Evolutionary conservation across 2,888 invertebrate genomes (phyloP).

Genomic region (Aphodius sticticus): DNA sequence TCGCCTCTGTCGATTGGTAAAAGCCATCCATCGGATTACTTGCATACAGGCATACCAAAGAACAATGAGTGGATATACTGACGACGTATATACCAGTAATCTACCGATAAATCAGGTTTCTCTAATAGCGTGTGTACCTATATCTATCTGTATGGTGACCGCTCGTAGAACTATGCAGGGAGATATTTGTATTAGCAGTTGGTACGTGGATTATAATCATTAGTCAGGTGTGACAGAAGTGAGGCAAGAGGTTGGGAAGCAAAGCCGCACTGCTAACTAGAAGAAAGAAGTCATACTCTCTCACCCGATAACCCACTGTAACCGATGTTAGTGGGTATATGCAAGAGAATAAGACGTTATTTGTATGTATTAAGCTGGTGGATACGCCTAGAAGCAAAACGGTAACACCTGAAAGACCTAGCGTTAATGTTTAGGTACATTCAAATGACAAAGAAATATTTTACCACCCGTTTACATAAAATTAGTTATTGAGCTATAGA

Average conservation of each 20-base stretch:
- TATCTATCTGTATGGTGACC: not conserved
- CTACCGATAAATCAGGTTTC: slow-evolving; percentile 34
- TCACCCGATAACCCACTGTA: slow-evolving; percentile 34
- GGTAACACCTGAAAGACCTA: not conserved
- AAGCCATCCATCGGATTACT: not conserved
- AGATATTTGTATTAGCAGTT: slow-evolving; percentile 36
- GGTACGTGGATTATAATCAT: slow-evolving; percentile 34
- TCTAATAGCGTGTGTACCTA: slow-evolving; percentile 24
- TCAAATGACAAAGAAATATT: no score
- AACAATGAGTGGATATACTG: not conserved
- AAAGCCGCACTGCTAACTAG: not conserved
- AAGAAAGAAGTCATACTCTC: not conserved
- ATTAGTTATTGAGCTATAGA: no score
- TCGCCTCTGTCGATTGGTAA: not conserved
- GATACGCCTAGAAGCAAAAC: not conserved
- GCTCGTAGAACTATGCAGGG: slow-evolving; percentile 32
- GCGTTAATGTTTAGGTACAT: not conserved
- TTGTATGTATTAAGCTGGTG: not conserved
- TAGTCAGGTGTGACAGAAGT: slow-evolving; percentile 35
- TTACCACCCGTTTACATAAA: no score
- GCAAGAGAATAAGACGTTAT: slow-evolving; percentile 21
- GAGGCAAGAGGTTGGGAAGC: slow-evolving; percentile 18
- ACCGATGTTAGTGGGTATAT: slow-evolving; percentile 24
- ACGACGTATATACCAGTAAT: not conserved
- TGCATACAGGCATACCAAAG: not conserved